phyloP scores from a whole-genome alignment of 1,140 invertebrate genomes.

The Caenorhabditis tropicalis region DNA sequence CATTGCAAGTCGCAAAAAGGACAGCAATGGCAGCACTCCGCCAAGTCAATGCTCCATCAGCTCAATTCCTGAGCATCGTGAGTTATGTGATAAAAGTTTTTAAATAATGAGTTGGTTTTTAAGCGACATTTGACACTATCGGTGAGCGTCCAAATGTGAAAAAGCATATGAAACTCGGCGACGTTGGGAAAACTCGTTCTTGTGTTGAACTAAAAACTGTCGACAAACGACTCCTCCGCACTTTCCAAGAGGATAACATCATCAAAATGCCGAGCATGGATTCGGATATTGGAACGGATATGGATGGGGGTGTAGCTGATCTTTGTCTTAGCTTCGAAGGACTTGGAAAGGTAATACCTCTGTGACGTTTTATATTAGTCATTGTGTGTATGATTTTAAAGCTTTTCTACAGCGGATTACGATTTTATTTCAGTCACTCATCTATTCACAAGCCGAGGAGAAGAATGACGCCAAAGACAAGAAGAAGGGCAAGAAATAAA shows the following conservation, averaged over 20 bases:
- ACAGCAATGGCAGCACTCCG: conserved; percentile 28
- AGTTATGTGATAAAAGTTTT: not conserved
- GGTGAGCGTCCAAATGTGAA: conserved; percentile 44
- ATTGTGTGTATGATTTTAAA: not conserved
- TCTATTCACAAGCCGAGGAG: conserved; percentile 1
- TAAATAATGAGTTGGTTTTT: not conserved
- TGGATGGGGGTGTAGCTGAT: not conserved
- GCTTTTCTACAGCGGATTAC: not conserved
- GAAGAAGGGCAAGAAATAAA: conserved; percentile 6
- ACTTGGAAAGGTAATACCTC: not conserved
- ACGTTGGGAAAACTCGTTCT: conserved; percentile 45
- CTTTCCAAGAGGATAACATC: conserved; percentile 50
- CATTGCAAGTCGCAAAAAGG: not conserved
- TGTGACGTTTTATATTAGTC: not conserved
- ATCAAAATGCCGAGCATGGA: conserved; percentile 50
- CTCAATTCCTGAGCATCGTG: conserved; percentile 2
- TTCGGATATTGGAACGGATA: not conserved
- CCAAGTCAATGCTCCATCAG: not conserved
- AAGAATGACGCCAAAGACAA: conserved; percentile 6
- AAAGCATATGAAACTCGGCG: conserved; percentile 35
- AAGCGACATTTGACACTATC: conserved; percentile 39
- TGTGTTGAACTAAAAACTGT: conserved; percentile 34
- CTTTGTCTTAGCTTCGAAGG: conserved; percentile 5
- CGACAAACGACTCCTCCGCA: conserved; percentile 43
- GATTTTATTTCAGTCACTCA: not conserved